Evolutionary conservation across 2,888 invertebrate genomes (phyloP).

Genomic region (Drosophila kambysellisi): DNA sequence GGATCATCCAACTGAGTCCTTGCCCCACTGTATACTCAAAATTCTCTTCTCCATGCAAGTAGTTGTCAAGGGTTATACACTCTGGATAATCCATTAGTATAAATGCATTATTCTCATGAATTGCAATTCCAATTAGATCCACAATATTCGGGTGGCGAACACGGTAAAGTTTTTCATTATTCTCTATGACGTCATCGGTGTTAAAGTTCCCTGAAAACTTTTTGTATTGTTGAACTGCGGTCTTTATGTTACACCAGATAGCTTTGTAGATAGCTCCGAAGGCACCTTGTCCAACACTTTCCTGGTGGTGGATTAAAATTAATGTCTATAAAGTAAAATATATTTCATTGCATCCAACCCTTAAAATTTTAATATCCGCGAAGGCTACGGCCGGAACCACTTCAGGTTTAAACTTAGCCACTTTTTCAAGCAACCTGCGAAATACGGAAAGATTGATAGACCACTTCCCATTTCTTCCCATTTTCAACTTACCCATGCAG

Average conservation of each 20-base stretch:
- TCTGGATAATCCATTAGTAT: constrained; percentile 9
- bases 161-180: background rate
- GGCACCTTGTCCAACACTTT: background rate
- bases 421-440: background rate
- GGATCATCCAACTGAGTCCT: constrained; percentile 13
- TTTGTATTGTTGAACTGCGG: constrained; percentile 4
- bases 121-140: constrained; percentile 1
- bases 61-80: constrained; percentile 5
- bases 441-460: background rate
- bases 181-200: no score
- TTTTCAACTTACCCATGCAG: background rate
- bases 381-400: background rate
- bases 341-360: background rate
- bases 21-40: background rate
- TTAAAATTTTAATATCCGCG: background rate
- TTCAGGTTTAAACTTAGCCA: background rate
- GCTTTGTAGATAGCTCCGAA: constrained; percentile 4
- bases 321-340: background rate
- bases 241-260: background rate
- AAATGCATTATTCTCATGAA: background rate
- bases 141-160: constrained; percentile 10
- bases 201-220: background rate
- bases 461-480: no score
- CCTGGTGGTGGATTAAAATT: background rate
- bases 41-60: constrained; percentile 8